Percentiles rank a stretch among this genome's conserved stretches.
Evolutionary conservation across 30 jellyfish, hydroid and myxozoan species (phyloP).

Genomic region (Pelagia noctiluca): DNA sequence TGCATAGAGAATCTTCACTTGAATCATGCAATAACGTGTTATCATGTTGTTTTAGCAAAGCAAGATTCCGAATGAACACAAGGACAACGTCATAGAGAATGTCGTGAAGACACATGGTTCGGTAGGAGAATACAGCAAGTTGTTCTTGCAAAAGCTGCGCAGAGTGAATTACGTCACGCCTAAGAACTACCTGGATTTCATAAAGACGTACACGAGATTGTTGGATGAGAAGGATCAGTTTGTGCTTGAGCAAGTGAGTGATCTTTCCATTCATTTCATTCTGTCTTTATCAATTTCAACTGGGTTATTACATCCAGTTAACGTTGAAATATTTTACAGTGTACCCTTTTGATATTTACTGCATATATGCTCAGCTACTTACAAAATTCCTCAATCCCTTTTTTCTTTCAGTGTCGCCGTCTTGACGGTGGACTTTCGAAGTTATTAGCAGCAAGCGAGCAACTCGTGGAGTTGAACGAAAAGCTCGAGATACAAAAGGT

Average conservation of each 20-base stretch:
- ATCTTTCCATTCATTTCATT: no score
- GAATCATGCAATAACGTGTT: no score
- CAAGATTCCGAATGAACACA: slow-evolving; percentile 84
- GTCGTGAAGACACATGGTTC: slow-evolving; percentile 93
- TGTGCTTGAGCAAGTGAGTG: slow-evolving; percentile 92
- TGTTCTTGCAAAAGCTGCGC: slow-evolving; percentile 86
- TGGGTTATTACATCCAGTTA: no score
- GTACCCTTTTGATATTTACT: not conserved
- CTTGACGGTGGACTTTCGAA: slow-evolving; percentile 95
- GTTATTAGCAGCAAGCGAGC: slow-evolving; percentile 95
- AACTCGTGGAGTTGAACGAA: slow-evolving; percentile 87
- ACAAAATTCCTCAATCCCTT: not conserved
- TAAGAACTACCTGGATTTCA: slow-evolving; percentile 91
- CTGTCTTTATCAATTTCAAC: no score
- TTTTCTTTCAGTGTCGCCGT: slow-evolving; percentile 85
- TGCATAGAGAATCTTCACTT: no score
- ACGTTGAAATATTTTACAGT: no score
- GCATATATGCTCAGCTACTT: no score
- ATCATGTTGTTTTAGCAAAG: slow-evolving; percentile 83
- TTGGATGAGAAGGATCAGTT: slow-evolving; percentile 90
- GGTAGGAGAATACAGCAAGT: slow-evolving; percentile 90
- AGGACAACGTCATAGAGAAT: slow-evolving; percentile 84
- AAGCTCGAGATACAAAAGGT: slow-evolving; percentile 91
- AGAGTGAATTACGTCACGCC: slow-evolving; percentile 97
- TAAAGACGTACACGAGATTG: slow-evolving; percentile 84